phyloP scores from a whole-genome alignment of 2,888 invertebrate species.

The Listrodromus nycthemerus region DNA sequence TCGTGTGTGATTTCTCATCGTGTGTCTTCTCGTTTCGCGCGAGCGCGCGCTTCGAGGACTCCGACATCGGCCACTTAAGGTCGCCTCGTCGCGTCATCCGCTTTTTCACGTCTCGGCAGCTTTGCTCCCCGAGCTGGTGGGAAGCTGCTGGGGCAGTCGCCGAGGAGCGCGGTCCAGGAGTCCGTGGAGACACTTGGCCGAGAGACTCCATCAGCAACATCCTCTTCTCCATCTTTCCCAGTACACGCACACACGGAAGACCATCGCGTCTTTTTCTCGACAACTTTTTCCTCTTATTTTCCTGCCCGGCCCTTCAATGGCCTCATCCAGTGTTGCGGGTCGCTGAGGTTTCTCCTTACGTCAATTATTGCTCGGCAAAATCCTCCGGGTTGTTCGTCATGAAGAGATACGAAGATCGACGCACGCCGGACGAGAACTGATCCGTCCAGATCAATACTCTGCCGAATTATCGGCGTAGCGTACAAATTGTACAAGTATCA shows the following conservation, averaged over 20 bases:
- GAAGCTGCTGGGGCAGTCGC: constrained; percentile 29
- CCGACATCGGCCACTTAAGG: constrained; percentile 61
- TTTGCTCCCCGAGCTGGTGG: constrained; percentile 42
- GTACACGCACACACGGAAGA: not conserved
- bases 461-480: constrained; percentile 45
- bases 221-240: constrained; percentile 20
- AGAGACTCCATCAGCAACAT: constrained; percentile 50
- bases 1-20: constrained; percentile 53
- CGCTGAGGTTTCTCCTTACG: constrained; percentile 61
- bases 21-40: constrained; percentile 12
- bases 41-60: constrained; percentile 17
- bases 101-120: constrained; percentile 61
- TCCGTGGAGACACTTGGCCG: constrained; percentile 57
- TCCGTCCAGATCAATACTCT: not conserved
- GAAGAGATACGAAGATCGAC: constrained; percentile 49
- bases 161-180: constrained; percentile 51
- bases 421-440: not conserved
- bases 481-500: constrained; percentile 54
- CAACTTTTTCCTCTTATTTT: constrained; percentile 45
- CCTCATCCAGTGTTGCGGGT: constrained; percentile 34
- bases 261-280: constrained; percentile 31
- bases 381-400: constrained; percentile 69
- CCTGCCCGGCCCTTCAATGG: not conserved
- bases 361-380: constrained; percentile 74
- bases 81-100: constrained; percentile 63